A percentile compares a stretch with the other conserved stretches of the same genome.
phyloP scores from a whole-genome alignment of 2,888 invertebrate genomes.

The Cheiracanthium punctorium region DNA sequence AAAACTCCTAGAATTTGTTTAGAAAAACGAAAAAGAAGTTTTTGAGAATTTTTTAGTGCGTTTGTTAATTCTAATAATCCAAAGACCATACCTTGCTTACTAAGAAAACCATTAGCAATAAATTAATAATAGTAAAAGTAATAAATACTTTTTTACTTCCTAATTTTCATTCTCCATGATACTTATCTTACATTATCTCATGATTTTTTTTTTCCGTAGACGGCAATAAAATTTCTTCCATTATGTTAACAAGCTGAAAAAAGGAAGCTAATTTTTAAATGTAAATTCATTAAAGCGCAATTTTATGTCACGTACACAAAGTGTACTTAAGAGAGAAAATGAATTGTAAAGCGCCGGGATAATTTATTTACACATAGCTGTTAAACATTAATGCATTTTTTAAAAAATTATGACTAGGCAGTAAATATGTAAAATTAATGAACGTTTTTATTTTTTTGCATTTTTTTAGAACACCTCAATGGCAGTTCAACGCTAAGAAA shows the following conservation, averaged over 20 bases:
- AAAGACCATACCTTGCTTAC: too few species aligned
- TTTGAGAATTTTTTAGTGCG: too few species aligned
- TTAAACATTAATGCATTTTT: neutral
- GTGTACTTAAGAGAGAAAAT: neutral
- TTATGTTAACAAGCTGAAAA: neutral
- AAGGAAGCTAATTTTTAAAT: neutral
- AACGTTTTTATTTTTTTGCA: conserved; percentile 14
- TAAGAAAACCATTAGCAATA: too few species aligned
- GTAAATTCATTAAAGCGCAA: neutral
- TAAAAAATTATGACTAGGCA: neutral
- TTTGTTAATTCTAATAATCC: too few species aligned
- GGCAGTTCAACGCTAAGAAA: conserved; percentile 40
- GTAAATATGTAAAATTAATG: conserved; percentile 11
- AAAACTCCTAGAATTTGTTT: too few species aligned
- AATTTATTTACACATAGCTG: neutral
- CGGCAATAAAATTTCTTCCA: neutral
- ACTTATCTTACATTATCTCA: too few species aligned
- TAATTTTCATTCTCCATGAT: too few species aligned
- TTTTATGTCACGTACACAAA: neutral
- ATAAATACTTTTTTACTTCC: too few species aligned
- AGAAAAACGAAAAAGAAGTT: too few species aligned
- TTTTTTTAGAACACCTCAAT: conserved; percentile 40
- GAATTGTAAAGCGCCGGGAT: neutral
- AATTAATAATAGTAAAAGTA: too few species aligned
- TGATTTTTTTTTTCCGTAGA: too few species aligned